phyloP scores from a whole-genome alignment of 2,888 invertebrate species.

The Erebia ligea region DNA sequence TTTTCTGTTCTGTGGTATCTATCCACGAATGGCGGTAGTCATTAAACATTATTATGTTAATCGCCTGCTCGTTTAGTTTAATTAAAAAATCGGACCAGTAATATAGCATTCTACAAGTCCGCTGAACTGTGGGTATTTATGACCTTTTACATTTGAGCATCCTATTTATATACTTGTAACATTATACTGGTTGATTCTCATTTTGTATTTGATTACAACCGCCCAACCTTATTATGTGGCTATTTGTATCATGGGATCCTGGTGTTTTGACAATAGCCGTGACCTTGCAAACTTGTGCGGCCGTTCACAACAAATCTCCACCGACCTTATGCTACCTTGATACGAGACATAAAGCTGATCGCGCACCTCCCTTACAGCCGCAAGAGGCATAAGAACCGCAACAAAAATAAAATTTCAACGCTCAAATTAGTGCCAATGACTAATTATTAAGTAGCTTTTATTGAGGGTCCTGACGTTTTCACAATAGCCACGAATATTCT shows the following conservation, averaged over 20 bases:
- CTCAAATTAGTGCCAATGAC: too few species aligned
- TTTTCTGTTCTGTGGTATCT: too few species aligned
- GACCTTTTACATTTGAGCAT: neutral
- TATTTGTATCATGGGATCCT: constrained; percentile 9
- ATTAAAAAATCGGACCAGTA: too few species aligned
- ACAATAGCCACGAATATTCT: too few species aligned
- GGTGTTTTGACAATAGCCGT: constrained; percentile 25
- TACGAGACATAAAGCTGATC: neutral
- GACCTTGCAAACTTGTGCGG: constrained; percentile 26
- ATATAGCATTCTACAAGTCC: too few species aligned
- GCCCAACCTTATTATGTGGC: neutral
- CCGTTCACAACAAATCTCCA: constrained; percentile 29
- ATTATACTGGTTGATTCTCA: neutral
- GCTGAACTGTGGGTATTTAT: neutral
- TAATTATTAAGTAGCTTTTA: too few species aligned
- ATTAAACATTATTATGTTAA: too few species aligned
- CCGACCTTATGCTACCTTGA: constrained; percentile 18
- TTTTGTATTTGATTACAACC: constrained; percentile 10
- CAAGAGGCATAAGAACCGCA: too few species aligned
- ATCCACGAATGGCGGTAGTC: too few species aligned
- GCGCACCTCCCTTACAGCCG: neutral
- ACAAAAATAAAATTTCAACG: too few species aligned
- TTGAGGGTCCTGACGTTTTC: too few species aligned
- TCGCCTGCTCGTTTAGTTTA: too few species aligned
- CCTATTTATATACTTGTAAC: neutral